Base-by-base conservation (phyloP, 2,888 invertebrate genomes). In the Eupithecia subumbrata region DNA sequence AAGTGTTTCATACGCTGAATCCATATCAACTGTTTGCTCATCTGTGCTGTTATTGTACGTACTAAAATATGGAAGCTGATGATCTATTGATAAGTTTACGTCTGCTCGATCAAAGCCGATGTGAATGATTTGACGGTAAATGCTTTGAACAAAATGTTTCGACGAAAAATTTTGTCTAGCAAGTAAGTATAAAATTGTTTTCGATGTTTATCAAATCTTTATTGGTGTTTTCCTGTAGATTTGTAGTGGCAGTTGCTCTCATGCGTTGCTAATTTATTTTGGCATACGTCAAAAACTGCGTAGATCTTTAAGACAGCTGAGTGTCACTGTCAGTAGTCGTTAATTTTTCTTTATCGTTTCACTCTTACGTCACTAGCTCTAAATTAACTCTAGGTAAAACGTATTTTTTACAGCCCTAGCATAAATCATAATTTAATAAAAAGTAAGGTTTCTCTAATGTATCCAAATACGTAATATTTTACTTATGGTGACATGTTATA, bases 381-480 rank as follows among this genome's bases (percentile, higher is more conserved):
- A 56, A 73, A 74, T 71, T 66, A 37, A 56, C 66, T 72, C 64
- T 69, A 60, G n/a, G 52, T n/a, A 30, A 63, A 60, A 74, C 18
- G 43, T 71, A 71, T 37, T 75, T 77, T 18, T 72, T 71, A 77
- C 64, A 56, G 63, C 45, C 16, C 67, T 14, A 71, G 71, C 73
- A 73, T 77, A 77, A 75, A 77, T 77, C 71, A 77, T 69, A 75
- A 75, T 75, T 76, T 72, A 74, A 72, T 79, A 78, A 78, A 74
- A 75, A 74, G 72, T 75, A 76, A 64, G 74, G 78, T 78, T 79
- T 81, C 79, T 79, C 81, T 72, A 75, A 76, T 76, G 69, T n/a
- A 66, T 72, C 66, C 11, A 66, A 76, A 63, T 76, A 79, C 76
- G 79, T 78, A 79, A 78, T 78, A 79, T 78, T 77, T 80, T 75